These are phyloP conservation scores for Nysson spinosus DNA, from an alignment of 2,888 invertebrate genomes.

Conservation along the genomic window DNA sequence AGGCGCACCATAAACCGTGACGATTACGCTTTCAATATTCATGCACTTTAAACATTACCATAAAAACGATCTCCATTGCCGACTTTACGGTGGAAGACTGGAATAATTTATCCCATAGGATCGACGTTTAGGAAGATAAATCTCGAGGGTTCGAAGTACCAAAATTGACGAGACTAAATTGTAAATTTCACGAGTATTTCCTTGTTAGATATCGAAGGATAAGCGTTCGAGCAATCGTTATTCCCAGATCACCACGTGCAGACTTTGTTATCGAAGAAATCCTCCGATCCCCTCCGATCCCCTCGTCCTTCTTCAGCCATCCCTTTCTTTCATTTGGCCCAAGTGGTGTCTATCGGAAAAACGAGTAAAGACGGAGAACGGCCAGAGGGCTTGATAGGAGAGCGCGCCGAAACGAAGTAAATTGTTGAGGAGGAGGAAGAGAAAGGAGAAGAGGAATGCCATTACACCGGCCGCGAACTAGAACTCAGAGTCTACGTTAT, in stretches of 20 bases:
- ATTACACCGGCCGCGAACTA: slow-evolving; percentile 53
- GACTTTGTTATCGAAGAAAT: slow-evolving; percentile 8
- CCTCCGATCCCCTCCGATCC: slow-evolving; percentile 11
- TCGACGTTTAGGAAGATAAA: neutral
- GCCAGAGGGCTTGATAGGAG: slow-evolving; percentile 26
- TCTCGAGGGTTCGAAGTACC: neutral
- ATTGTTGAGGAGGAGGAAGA: slow-evolving; percentile 45
- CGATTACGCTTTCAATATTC: slow-evolving; percentile 38
- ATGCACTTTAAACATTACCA: slow-evolving; percentile 21
- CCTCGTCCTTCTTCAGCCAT: neutral
- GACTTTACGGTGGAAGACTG: slow-evolving; percentile 16
- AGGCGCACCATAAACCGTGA: slow-evolving; percentile 18
- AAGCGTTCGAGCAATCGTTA: neutral
- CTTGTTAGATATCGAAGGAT: neutral
- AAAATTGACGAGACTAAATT: neutral
- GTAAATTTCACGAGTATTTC: neutral
- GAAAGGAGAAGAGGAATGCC: slow-evolving; percentile 57
- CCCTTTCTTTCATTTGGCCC: slow-evolving; percentile 17
- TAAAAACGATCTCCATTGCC: no score
- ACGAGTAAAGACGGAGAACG: slow-evolving; percentile 24
- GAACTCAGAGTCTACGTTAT: slow-evolving; percentile 27
- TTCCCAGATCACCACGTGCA: neutral
- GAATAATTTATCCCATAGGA: no score
- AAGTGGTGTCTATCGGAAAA: slow-evolving; percentile 21
- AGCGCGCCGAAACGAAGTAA: slow-evolving; percentile 51